Evolutionary conservation across 2,113 vertebrate genomes (phyloP), one percentile per base, ranked within the genome.

Genomic region (Psilopsiagon aurifrons): DNA sequence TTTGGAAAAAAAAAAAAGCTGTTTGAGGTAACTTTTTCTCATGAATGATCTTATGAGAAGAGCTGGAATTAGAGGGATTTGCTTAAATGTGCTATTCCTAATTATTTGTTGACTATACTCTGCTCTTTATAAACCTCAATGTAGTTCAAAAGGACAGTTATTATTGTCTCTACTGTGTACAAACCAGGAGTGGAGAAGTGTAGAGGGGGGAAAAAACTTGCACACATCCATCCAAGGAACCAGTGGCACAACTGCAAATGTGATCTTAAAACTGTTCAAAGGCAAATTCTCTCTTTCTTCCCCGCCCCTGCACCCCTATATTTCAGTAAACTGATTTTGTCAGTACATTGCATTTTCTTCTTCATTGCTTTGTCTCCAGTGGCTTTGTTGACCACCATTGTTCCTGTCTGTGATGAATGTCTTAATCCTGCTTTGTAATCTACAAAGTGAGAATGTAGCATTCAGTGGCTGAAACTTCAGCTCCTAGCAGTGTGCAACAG

Each of bases 381-480:
- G 43, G 13, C 33, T 88, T 71, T 86, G 27, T 62, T 88, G 75
- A 64, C 59, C 17, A 59, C n/a, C 18, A 25, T 59, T 67, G 25
- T 39, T 39, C 23, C 28, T 66, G 51, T 66, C 80, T 28, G 33
- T 60, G 33, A 59, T 66, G 68, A 52, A 85, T 49, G 11, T 69
- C 82, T 83, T 64, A 70, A 60, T 44, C 20, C 22, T 87, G 51
- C 17, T 88, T 96, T 87, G 81, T 79, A 69, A 67, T 85, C 37
- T 68, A 24, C 57, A 59, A 35, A 59, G 22, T 24, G n/a, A 59
- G 59, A 37, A 62, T 25, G 35, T 62, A 62, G 35, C 14, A 37
- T 37, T 62, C 59, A 62, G 35, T 37, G 35, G 37, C 59, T 62
- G 59, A 62, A 62, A 62, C 35, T 17, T 62, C 23, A 62, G 35